Evolutionary conservation across 2,797 vertebrate species (phyloP).

Genomic region (Garrulus glandarius): DNA sequence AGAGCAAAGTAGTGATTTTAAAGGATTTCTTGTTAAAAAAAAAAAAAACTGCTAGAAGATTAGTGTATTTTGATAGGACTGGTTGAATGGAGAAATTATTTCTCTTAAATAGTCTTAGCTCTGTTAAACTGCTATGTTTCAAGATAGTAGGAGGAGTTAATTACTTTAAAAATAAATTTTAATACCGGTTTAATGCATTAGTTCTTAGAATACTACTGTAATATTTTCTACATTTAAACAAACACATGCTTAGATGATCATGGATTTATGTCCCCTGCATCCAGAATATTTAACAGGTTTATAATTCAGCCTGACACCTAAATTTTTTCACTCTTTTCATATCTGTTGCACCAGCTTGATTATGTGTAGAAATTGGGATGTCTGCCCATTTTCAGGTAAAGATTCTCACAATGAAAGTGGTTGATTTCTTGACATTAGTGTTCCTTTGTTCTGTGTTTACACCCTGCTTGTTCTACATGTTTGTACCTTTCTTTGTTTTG

Average conservation of each 20-base stretch:
- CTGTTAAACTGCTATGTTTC: neutral
- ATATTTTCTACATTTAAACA: neutral
- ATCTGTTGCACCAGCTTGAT: slow-evolving; percentile 33
- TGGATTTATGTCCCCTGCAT: neutral
- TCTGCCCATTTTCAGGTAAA: slow-evolving; percentile 17
- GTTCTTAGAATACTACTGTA: neutral
- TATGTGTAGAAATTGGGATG: slow-evolving; percentile 21
- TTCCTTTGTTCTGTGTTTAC: slow-evolving; percentile 62
- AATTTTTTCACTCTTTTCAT: slow-evolving; percentile 14
- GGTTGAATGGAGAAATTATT: neutral
- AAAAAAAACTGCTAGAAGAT: neutral
- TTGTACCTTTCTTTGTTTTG: slow-evolving; percentile 56
- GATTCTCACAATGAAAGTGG: neutral
- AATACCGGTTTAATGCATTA: neutral
- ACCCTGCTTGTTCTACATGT: slow-evolving; percentile 50
- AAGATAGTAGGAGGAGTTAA: neutral
- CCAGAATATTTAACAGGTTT: neutral
- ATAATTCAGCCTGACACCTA: neutral
- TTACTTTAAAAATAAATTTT: neutral
- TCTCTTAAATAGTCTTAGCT: neutral
- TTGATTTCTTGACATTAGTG: slow-evolving; percentile 50
- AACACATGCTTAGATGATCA: neutral
- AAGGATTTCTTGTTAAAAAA: neutral
- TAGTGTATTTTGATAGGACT: neutral
- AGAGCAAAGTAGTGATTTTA: neutral